phyloP scores from a whole-genome alignment of 2,113 vertebrate species.

The Rhegmatorhina hoffmannsi region DNA sequence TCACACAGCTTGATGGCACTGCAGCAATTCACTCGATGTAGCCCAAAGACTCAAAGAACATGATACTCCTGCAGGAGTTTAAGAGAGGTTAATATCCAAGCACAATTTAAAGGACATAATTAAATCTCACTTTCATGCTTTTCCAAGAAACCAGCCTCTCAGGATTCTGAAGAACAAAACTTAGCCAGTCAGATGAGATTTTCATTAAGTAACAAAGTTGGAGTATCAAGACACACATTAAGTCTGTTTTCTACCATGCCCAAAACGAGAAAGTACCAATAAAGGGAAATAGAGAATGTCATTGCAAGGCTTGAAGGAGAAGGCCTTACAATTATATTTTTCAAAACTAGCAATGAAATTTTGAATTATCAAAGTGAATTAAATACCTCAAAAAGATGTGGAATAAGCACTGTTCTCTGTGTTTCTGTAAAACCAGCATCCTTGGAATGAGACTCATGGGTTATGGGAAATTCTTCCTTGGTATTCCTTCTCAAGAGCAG shows the following conservation, averaged over 20 bases:
- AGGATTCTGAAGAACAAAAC: conserved; percentile 16
- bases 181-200: neutral
- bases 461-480: neutral
- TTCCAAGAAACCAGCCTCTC: conserved; percentile 15
- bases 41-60: conserved; percentile 16
- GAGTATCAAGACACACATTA: neutral
- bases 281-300: neutral
- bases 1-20: neutral
- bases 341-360: neutral
- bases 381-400: neutral
- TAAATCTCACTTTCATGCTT: conserved; percentile 25
- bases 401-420: neutral
- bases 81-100: neutral
- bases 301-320: neutral
- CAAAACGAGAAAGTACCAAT: neutral
- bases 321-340: neutral
- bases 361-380: neutral
- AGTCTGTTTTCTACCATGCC: neutral
- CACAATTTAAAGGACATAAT: conserved; percentile 43
- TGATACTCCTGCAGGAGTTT: neutral
- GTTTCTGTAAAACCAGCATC: neutral
- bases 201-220: neutral
- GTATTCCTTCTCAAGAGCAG: neutral
- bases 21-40: neutral
- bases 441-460: neutral